Evolutionary conservation across 2,113 vertebrate genomes (phyloP), one percentile per base, ranked within the genome.

Genomic region (Helogale parvula): DNA sequence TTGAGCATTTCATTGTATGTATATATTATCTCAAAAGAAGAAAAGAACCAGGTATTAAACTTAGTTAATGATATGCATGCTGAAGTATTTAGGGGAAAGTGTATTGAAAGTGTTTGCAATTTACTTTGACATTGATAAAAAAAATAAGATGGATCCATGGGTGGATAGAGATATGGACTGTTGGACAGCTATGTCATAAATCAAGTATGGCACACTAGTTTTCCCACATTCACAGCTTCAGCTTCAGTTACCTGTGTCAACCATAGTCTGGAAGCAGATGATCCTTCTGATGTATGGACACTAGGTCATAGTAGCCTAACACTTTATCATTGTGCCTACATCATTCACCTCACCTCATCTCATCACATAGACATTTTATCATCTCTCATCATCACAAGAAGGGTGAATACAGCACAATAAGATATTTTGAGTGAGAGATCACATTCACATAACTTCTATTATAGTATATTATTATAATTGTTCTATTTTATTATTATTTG

Each of bases 81-180:
- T 45, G 17, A 87, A 41, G 57, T 60, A 47, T 88, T 81, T 71
- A 94, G 23, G 23, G 60, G 38, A 16, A 47, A 60, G 47, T 88
- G 52, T 60, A 63, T 33, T 63, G 35, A 50, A 41, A 41, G 41
- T 81, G 33, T 88, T 88, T 88, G 65, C 9, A 94, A 50, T 60
- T 94, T 88, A 60, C 38, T 94, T 94, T 71, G 92, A 69, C 16
- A 81, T 80, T 72, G 35, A 81, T 81, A 33, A 68, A 65, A 41
- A 90, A 90, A 68, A 52, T 52, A 90, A 69, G 35, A 71, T 63
- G 21, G 52, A 29, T 63, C 60, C 60, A 74, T 63, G 66, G 50
- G 19, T 60, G 38, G 50, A 27, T 63, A 65, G 54, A 77, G 29
- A 17, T 60, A 76, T 63, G 41, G 52, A 60, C 9, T 63, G 52